Evolutionary conservation across 92 coral and sea anemone species (phyloP).

Genomic region (Muricea muricata): DNA sequence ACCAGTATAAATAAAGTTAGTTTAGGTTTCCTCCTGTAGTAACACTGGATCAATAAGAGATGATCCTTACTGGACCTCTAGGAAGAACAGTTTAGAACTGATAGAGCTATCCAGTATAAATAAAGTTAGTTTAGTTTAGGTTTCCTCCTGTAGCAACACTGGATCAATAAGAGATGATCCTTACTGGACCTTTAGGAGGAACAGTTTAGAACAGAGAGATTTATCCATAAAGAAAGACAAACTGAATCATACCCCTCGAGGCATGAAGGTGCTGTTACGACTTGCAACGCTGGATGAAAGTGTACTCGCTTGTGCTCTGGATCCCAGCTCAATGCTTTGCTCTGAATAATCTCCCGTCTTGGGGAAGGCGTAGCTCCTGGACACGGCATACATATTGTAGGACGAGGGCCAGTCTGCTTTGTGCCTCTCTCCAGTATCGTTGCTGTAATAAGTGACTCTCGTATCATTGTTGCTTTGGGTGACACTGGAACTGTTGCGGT

Average conservation of each 20-base stretch:
- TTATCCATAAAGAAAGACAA: background rate
- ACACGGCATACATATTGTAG: constrained; percentile 26
- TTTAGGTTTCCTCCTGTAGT: no score
- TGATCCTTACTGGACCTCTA: no score
- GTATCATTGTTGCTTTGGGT: background rate
- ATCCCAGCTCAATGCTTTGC: background rate
- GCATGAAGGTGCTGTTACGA: background rate
- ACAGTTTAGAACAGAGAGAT: background rate
- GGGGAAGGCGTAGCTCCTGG: constrained; percentile 33
- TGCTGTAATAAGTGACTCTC: background rate
- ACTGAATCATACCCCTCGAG: background rate
- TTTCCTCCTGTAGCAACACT: background rate
- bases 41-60: no score
- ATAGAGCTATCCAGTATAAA: no score
- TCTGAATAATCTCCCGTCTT: background rate
- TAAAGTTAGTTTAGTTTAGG: no score
- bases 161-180: background rate
- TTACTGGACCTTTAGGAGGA: background rate
- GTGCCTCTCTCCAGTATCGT: background rate
- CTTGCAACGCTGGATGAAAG: background rate
- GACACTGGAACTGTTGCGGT: background rate
- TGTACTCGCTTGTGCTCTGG: background rate
- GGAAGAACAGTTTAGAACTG: no score
- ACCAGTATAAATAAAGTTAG: no score
- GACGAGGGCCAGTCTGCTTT: constrained; percentile 35